phyloP scores from a whole-genome alignment of 2,888 invertebrate genomes.

The Nycteola revayana region DNA sequence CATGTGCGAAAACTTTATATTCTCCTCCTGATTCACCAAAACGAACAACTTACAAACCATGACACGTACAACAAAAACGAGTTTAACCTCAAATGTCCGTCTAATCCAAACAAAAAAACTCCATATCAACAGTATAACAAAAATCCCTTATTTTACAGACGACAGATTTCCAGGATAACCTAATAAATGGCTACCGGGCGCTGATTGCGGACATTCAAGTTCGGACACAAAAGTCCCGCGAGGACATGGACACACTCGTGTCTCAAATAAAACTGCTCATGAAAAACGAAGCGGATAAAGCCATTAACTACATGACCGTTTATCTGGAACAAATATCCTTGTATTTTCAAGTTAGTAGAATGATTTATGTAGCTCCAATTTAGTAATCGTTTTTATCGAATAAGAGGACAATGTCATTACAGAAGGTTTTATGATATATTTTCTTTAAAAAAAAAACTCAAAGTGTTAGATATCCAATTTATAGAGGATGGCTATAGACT shows the following conservation, averaged over 20 bases:
- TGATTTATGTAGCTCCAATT: no score
- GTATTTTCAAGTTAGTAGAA: slow-evolving; percentile 64
- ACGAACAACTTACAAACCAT: no score
- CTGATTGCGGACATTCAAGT: slow-evolving; percentile 74
- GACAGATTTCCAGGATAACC: slow-evolving; percentile 73
- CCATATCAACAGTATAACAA: slow-evolving; percentile 5
- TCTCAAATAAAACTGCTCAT: slow-evolving; percentile 75
- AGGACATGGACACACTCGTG: slow-evolving; percentile 76
- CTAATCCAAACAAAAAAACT: background rate
- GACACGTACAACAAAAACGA: no score
- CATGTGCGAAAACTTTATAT: no score
- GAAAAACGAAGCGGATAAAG: slow-evolving; percentile 77
- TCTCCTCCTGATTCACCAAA: no score
- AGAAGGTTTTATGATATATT: no score
- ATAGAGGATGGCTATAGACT: no score
- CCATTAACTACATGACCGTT: slow-evolving; percentile 76
- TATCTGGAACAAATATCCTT: slow-evolving; percentile 75
- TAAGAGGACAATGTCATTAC: no score
- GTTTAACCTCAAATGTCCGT: no score
- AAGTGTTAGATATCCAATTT: no score
- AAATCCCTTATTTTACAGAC: slow-evolving; percentile 48
- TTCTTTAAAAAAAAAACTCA: no score
- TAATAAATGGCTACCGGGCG: slow-evolving; percentile 74
- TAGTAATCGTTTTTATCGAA: no score
- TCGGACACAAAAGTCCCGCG: slow-evolving; percentile 70